Evolutionary conservation across 2,113 vertebrate species (phyloP).

Genomic region (Tichodroma muraria): DNA sequence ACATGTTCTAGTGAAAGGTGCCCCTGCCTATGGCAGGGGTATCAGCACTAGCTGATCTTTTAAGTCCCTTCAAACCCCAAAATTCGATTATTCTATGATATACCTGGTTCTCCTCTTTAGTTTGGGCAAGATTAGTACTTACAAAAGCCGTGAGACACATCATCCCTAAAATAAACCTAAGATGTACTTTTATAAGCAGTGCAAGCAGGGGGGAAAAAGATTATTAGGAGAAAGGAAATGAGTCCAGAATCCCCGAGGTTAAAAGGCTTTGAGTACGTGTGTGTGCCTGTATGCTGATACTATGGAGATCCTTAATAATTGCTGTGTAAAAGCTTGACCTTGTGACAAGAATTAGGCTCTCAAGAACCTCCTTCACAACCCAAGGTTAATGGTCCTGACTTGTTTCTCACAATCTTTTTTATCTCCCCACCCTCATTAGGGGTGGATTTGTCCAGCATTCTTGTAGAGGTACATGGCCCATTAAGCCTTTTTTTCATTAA

Average conservation of each 20-base stretch:
- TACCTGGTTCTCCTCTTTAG: background rate
- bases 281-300: conserved; percentile 2
- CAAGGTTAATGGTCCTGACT: background rate
- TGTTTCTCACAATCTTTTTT: conserved; percentile 33
- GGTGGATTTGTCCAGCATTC: conserved; percentile 63
- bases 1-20: background rate
- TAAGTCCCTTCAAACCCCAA: background rate
- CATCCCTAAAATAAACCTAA: background rate
- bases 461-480: conserved; percentile 60
- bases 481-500: conserved; percentile 73
- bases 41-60: too few relatives aligned
- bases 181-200: background rate
- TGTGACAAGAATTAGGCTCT: conserved; percentile 36
- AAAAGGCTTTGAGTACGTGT: background rate
- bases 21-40: background rate
- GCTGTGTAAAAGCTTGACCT: conserved; percentile 50
- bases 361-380: background rate
- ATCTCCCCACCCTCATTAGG: conserved; percentile 68
- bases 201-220: rapidly evolving
- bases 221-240: background rate
- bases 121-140: background rate
- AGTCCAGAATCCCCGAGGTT: background rate
- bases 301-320: conserved; percentile 2
- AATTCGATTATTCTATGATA: background rate
- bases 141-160: background rate